Evolutionary conservation across 2,797 vertebrate genomes (phyloP).

Genomic region (Poecilia velifera): DNA sequence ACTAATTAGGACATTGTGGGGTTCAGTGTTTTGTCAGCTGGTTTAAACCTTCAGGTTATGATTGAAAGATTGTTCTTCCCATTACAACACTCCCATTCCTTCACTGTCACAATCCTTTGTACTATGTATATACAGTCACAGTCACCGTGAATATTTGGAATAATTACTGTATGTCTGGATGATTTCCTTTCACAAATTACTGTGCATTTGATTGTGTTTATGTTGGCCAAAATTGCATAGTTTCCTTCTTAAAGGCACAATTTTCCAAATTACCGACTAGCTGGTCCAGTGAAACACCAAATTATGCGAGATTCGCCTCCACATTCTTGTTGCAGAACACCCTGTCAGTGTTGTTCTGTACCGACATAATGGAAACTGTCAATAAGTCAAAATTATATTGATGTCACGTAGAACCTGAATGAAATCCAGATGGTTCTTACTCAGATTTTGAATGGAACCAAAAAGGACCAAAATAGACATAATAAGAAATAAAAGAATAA

Average conservation of each 20-base stretch:
- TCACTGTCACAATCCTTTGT: background rate
- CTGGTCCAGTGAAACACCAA: background rate
- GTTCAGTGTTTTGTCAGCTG: background rate
- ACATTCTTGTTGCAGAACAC: background rate
- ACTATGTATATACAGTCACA: background rate
- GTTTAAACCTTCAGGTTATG: background rate
- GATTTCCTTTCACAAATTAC: background rate
- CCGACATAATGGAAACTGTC: background rate
- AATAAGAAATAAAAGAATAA: no score
- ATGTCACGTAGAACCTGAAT: background rate
- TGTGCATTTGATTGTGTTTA: background rate
- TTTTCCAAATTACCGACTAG: background rate
- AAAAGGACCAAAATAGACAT: no score
- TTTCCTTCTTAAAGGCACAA: background rate
- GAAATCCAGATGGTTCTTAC: background rate
- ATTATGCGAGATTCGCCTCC: background rate
- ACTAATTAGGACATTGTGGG: background rate
- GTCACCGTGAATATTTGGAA: background rate
- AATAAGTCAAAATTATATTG: background rate
- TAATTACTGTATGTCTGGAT: background rate
- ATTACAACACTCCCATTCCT: background rate
- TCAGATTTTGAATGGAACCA: background rate
- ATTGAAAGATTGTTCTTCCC: background rate
- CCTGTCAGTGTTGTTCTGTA: background rate
- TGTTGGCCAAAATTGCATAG: background rate